Conservation (phyloP, 2,113 vertebrate species). For the Acrocephalus arundinaceus region DNA sequence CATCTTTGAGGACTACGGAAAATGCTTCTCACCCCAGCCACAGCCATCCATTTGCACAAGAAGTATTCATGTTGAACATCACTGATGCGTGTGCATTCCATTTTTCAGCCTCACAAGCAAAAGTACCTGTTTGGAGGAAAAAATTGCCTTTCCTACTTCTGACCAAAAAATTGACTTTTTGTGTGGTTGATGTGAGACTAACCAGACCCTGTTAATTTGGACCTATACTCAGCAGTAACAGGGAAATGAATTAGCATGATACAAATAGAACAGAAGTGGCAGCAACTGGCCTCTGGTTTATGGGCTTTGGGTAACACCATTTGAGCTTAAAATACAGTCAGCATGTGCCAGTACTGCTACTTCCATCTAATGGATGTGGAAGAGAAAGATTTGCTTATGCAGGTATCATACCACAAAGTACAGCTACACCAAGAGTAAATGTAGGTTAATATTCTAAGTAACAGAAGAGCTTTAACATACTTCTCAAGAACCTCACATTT, state of each 20-base stretch:
- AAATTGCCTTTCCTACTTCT: not conserved
- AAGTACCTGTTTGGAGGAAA: not conserved
- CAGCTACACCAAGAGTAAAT: accelerated
- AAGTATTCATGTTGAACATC: not conserved
- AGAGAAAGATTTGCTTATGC: not conserved
- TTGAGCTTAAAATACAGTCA: not conserved
- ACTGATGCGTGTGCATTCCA: accelerated
- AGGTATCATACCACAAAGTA: not conserved
- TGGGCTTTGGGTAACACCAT: not conserved
- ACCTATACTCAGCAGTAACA: not conserved
- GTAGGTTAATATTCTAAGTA: not conserved
- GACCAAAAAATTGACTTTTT: not conserved
- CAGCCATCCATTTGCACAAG: not conserved
- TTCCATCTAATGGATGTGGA: not conserved
- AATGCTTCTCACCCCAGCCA: not conserved
- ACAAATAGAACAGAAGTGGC: not conserved
- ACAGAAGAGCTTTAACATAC: not conserved
- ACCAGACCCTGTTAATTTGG: not conserved
- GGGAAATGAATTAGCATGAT: not conserved
- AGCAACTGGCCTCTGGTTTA: not conserved
- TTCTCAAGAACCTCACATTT: not conserved
- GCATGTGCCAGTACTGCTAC: not conserved
- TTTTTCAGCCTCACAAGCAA: not conserved
- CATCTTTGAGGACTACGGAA: not conserved
- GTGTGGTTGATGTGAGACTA: not conserved